Evolutionary conservation across 2,113 vertebrate species (phyloP).

Genomic region (Campylomormyrus numenius): DNA sequence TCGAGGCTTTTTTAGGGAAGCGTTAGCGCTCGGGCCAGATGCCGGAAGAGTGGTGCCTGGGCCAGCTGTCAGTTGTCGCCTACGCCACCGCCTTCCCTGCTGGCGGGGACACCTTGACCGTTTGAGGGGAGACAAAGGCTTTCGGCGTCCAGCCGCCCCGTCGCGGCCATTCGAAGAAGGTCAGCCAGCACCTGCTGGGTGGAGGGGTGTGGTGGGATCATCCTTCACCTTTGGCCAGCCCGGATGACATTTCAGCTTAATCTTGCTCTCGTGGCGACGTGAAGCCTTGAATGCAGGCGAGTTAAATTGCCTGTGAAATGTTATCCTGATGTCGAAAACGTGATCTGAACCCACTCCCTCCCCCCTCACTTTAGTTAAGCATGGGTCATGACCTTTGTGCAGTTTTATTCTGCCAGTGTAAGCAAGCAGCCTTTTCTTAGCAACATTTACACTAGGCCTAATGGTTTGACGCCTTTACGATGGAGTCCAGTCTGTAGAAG

Average conservation of each 20-base stretch:
- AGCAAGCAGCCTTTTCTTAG: background rate
- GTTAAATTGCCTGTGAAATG: constrained; percentile 1
- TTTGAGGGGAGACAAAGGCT: background rate
- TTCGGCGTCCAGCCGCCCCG: background rate
- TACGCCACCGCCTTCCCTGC: background rate
- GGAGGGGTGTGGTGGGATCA: background rate
- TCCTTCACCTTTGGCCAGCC: constrained; percentile 11
- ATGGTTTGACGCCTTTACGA: background rate
- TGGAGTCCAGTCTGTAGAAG: background rate
- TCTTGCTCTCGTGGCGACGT: background rate
- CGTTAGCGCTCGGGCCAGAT: background rate
- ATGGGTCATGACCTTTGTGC: background rate
- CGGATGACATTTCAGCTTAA: constrained; percentile 23
- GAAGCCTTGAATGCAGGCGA: background rate
- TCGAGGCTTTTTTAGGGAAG: background rate
- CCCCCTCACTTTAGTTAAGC: background rate
- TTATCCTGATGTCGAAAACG: background rate
- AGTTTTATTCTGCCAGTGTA: background rate
- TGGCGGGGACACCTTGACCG: background rate
- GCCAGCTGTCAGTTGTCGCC: background rate
- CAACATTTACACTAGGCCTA: background rate
- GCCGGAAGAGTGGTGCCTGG: background rate
- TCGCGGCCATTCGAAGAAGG: constrained; percentile 4
- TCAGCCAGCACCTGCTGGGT: constrained; percentile 3
- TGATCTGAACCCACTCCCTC: background rate